Base-by-base conservation (phyloP, 1,140 invertebrate genomes). In the Nautilus pompilius region DNA sequence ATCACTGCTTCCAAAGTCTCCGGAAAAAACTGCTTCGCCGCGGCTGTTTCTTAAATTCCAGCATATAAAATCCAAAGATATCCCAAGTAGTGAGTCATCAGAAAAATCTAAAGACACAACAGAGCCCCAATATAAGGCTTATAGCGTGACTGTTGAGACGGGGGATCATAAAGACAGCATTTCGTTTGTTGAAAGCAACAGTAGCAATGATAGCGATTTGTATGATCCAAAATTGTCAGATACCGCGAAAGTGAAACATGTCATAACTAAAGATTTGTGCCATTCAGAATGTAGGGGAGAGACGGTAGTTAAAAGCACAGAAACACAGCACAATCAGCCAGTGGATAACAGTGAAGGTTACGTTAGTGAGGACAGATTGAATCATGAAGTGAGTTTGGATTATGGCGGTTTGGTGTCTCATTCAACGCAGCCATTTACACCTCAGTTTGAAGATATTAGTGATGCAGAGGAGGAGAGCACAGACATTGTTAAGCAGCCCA, bases 41-140 rank as follows among this genome's bases (percentile, higher is more conserved):
- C 80, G 86, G 61, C 83, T 87, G 58, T 87, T 86, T 70, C 79
- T 88, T 51, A 83, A 87, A 68, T 82, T 88, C 63, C 86, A 87
- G 71, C 84, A 86, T 61, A 80, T 86, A 59, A 85, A 78, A 70
- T 64, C 71, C 28, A 79, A 72, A 55, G 72, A 76, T 69, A 74
- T 48, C 6, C 24, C 54, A 20, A 48, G 49, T 41, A 66, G 67
- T 62, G 66, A 70, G 49, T 58, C 66, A 10, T 62, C 60, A 49
- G 68, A 69, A 36, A 75, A 71, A 67, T 66, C 69, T 34, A 69
- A 60, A 36, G 68, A 68, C 36, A 60, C 70, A n/a, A 69, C 69
- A 15, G 69, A 71, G 45, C 66, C 68, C 4, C 62, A 66, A 36
- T 72, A 70, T 58, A 76, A 71, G 51, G 70, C 74, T 17, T 80